Percentiles rank a stretch among this genome's conserved stretches.
These are phyloP conservation scores for Gracilinanus agilis DNA, from an alignment of 2,113 vertebrate species.

Conservation along the genomic window DNA sequence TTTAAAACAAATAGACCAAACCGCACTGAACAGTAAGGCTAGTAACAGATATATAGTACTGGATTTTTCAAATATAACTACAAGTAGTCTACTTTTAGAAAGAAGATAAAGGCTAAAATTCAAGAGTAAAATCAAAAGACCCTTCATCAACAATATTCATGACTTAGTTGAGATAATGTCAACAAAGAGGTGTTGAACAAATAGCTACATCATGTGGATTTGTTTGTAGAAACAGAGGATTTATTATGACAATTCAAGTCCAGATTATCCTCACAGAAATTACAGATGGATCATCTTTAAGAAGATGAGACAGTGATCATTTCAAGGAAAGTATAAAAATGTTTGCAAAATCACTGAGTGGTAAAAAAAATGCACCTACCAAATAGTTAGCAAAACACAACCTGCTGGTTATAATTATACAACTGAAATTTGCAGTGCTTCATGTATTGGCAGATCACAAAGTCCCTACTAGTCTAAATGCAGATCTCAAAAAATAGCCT, in stretches of 20 bases:
- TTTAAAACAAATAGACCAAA: background rate
- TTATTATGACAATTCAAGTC: background rate
- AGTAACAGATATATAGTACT: background rate
- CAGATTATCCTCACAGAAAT: background rate
- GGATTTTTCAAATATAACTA: background rate
- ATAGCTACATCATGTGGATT: background rate
- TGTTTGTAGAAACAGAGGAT: background rate
- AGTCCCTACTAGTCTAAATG: background rate
- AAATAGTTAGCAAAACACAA: background rate
- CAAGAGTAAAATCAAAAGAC: background rate
- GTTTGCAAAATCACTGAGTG: background rate
- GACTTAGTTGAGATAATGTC: background rate
- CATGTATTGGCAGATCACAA: background rate
- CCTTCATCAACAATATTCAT: background rate
- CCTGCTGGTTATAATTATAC: background rate
- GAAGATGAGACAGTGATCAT: background rate
- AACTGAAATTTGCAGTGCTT: background rate
- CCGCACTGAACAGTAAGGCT: background rate
- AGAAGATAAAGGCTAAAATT: background rate
- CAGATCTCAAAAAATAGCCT: background rate
- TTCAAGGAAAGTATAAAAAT: background rate
- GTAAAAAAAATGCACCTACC: background rate
- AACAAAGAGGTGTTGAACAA: background rate
- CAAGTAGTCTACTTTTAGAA: background rate
- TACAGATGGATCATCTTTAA: background rate